phyloP scores from a whole-genome alignment of 2,797 vertebrate species.

The Malacoctenus gilli region DNA sequence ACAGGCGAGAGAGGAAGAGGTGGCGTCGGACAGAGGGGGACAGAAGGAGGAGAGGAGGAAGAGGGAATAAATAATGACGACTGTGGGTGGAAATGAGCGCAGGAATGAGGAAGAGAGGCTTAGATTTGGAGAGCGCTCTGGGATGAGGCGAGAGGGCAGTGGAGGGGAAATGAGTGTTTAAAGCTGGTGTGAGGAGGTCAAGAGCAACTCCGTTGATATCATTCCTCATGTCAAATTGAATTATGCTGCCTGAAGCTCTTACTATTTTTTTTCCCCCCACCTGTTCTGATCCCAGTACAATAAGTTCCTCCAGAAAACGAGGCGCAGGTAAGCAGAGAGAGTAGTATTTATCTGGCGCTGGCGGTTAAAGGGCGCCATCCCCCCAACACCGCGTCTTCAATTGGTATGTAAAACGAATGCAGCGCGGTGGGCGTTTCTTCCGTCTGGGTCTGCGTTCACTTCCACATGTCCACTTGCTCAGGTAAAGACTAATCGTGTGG shows the following conservation, averaged over 20 bases:
- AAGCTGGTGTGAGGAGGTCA: slow-evolving; percentile 20
- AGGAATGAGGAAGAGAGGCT: slow-evolving; percentile 21
- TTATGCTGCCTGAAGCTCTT: slow-evolving; percentile 40
- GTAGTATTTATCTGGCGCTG: not conserved
- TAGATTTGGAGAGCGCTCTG: slow-evolving; percentile 24
- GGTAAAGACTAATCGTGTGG: slow-evolving; percentile 39
- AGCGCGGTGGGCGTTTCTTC: not conserved
- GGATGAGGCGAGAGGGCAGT: slow-evolving; percentile 39
- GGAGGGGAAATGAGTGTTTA: slow-evolving; percentile 54
- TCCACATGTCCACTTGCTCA: slow-evolving; percentile 23
- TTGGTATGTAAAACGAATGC: slow-evolving; percentile 6
- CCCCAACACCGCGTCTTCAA: not conserved
- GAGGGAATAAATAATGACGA: slow-evolving; percentile 46
- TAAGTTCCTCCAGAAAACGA: slow-evolving; percentile 10
- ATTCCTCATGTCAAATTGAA: slow-evolving; percentile 60
- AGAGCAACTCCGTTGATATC: slow-evolving; percentile 54
- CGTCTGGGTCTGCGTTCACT: slow-evolving; percentile 20
- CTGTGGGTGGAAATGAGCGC: slow-evolving; percentile 30
- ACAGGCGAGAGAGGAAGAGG: no score
- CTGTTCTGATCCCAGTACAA: not conserved
- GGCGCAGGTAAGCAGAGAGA: slow-evolving; percentile 7
- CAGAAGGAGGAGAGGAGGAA: slow-evolving; percentile 49
- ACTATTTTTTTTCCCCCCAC: slow-evolving; percentile 35
- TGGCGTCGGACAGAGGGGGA: slow-evolving; percentile 52
- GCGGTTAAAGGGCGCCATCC: slow-evolving; percentile 2